Conservation (phyloP, 2,888 invertebrate genomes). For the Thymelicus acteon region DNA sequence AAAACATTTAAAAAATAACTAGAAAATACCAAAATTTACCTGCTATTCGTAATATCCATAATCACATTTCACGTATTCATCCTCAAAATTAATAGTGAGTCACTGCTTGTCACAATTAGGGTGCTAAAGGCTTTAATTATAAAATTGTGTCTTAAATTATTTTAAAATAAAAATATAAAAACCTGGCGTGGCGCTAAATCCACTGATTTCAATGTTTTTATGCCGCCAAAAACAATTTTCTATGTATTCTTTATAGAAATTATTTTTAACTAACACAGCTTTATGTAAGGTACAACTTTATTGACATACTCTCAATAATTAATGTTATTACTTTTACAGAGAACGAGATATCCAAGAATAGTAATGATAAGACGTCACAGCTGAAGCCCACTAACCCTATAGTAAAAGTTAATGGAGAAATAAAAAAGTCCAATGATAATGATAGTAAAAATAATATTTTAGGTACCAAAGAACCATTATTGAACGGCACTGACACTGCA, state of each 20-base stretch:
- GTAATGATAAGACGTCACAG: constrained; percentile 66
- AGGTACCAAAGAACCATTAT: constrained; percentile 78
- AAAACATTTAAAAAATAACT: background rate
- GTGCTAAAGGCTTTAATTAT: no score
- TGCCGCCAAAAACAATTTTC: no score
- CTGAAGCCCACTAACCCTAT: constrained; percentile 57
- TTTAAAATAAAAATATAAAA: no score
- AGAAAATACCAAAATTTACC: background rate
- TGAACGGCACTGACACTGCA: constrained; percentile 71
- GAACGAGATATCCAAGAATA: constrained; percentile 63
- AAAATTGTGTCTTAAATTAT: no score
- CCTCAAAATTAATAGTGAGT: no score
- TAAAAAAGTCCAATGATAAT: constrained; percentile 60
- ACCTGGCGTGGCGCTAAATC: no score
- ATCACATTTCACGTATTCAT: no score
- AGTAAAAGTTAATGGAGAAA: constrained; percentile 68
- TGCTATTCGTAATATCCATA: no score
- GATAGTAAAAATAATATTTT: constrained; percentile 65
- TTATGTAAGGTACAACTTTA: background rate
- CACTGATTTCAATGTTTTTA: no score
- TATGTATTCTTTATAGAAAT: no score
- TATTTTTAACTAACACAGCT: no score
- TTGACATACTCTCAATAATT: background rate
- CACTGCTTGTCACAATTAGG: no score
- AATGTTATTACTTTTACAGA: constrained; percentile 57